phyloP scores from a whole-genome alignment of 2,113 vertebrate genomes.

The Corythaeola cristata region DNA sequence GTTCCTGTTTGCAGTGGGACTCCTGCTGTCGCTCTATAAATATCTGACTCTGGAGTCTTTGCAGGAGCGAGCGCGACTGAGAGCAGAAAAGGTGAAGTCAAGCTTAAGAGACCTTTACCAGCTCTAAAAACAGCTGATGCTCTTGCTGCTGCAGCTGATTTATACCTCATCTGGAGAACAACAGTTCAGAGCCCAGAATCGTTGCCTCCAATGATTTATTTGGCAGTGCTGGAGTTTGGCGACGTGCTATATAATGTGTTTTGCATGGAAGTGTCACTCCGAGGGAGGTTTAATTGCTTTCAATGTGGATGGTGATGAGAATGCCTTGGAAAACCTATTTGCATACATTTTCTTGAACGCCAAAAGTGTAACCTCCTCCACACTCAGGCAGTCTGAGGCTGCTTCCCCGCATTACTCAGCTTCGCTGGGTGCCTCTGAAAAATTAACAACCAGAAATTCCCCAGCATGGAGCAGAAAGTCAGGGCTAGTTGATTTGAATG shows the following conservation, averaged over 20 bases:
- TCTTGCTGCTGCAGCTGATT: constrained; percentile 24
- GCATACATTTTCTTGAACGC: constrained; percentile 43
- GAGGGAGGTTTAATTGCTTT: constrained; percentile 62
- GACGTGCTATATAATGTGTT: constrained; percentile 26
- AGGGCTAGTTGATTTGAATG: background rate
- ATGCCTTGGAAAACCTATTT: constrained; percentile 50
- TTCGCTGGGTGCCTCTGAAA: background rate
- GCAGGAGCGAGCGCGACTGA: background rate
- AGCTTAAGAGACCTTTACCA: constrained; percentile 5
- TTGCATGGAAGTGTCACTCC: constrained; percentile 40
- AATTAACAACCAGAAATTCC: constrained; percentile 7
- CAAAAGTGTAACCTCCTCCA: constrained; percentile 24
- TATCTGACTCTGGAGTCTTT: background rate
- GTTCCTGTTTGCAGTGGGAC: constrained; percentile 4
- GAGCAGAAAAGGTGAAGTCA: constrained; percentile 31
- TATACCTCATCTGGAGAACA: constrained; percentile 47
- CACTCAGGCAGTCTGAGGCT: background rate
- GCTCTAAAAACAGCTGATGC: constrained; percentile 45
- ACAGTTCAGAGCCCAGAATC: constrained; percentile 11
- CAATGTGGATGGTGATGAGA: constrained; percentile 32
- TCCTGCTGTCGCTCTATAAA: constrained; percentile 18
- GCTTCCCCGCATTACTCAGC: background rate
- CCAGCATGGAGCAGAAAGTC: background rate
- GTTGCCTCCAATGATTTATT: constrained; percentile 26
- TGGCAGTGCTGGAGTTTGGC: background rate